Evolutionary conservation across 2,888 invertebrate species (phyloP).

Genomic region (Himalopsyche japonica): DNA sequence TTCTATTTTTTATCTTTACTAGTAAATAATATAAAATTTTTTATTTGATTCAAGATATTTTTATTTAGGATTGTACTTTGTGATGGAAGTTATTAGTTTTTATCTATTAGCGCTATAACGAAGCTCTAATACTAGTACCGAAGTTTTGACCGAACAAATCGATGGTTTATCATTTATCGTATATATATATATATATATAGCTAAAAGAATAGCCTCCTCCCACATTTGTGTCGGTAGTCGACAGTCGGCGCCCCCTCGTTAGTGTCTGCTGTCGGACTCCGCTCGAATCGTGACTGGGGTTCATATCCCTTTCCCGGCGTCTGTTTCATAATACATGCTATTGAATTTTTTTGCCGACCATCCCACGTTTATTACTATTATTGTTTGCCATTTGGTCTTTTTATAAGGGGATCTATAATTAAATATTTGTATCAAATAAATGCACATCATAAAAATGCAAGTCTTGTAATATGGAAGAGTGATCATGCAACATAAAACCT

Average conservation of each 20-base stretch:
- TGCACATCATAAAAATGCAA: too few species aligned
- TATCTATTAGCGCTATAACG: too few species aligned
- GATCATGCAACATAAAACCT: too few species aligned
- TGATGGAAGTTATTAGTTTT: too few species aligned
- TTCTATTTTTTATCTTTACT: too few species aligned
- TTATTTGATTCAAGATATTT: too few species aligned
- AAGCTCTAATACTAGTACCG: neutral
- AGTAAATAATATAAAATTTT: too few species aligned
- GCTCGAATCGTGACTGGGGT: neutral
- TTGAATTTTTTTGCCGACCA: neutral
- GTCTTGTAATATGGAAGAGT: too few species aligned
- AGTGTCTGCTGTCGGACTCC: neutral
- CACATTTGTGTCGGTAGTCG: neutral
- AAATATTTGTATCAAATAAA: too few species aligned
- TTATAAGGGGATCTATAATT: too few species aligned
- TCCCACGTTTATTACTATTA: neutral
- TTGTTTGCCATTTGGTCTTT: too few species aligned
- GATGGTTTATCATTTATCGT: neutral
- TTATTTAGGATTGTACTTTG: too few species aligned
- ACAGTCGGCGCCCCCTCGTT: neutral
- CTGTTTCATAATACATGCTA: neutral
- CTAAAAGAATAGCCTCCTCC: neutral
- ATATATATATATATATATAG: neutral
- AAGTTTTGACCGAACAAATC: neutral
- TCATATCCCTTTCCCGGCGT: neutral